A percentile compares a stretch with the other conserved stretches of the same genome.
These are phyloP conservation scores for Crypturellus undulatus DNA, from an alignment of 2,113 vertebrate species.

Conservation along the genomic window DNA sequence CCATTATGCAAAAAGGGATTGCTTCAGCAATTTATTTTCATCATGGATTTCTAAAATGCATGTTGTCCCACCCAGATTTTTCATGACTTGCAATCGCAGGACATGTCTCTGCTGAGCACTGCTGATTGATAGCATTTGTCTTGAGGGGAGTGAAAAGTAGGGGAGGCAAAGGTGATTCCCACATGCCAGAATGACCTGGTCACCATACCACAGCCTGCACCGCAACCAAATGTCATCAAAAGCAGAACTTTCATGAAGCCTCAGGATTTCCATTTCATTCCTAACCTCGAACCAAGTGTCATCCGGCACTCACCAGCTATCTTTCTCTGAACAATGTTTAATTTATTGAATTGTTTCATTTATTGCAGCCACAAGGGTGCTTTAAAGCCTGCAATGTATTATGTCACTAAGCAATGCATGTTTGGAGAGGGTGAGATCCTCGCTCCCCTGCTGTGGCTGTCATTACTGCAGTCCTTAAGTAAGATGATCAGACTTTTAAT, in stretches of 20 bases:
- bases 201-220: background rate
- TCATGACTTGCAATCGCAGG: background rate
- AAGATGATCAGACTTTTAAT: background rate
- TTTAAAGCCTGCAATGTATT: slow-evolving; percentile 27
- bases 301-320: background rate
- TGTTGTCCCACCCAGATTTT: slow-evolving; percentile 48
- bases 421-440: background rate
- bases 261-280: background rate
- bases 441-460: slow-evolving; percentile 5
- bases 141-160: rapidly evolving
- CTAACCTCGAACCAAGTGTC: background rate
- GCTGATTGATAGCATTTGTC: background rate
- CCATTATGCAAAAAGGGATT: background rate
- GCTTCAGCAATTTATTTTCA: slow-evolving; percentile 31
- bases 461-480: background rate
- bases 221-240: background rate
- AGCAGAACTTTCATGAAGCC: background rate
- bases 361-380: background rate
- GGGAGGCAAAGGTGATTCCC: background rate
- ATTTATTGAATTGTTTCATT: slow-evolving; percentile 38
- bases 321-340: background rate
- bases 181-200: background rate
- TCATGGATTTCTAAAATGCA: slow-evolving; percentile 30
- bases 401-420: background rate
- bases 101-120: slow-evolving; percentile 18